A percentile compares a stretch with the other conserved stretches of the same genome.
These are phyloP conservation scores for Acholoe squamosa DNA, from an alignment of 2,888 invertebrate genomes.

Conservation along the genomic window DNA sequence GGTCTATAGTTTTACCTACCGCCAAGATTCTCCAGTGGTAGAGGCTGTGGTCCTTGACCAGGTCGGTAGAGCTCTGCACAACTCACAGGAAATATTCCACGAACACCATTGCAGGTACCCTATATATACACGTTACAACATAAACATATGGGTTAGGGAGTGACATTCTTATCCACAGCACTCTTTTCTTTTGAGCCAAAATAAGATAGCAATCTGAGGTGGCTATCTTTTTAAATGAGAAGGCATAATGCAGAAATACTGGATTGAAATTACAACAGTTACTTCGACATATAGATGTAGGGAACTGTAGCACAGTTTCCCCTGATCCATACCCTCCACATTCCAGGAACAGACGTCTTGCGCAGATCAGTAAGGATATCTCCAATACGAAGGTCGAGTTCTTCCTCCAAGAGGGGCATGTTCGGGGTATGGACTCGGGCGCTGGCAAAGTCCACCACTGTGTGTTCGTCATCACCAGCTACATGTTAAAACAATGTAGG, in stretches of 20 bases:
- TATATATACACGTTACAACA: neutral
- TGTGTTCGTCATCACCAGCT: neutral
- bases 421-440: conserved; percentile 57
- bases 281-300: too few relatives aligned
- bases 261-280: too few relatives aligned
- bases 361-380: conserved; percentile 22
- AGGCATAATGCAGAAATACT: too few relatives aligned
- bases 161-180: too few relatives aligned
- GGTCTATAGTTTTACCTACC: too few relatives aligned
- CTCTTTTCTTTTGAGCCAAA: too few relatives aligned
- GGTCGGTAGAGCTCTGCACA: conserved; percentile 40
- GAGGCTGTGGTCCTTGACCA: neutral
- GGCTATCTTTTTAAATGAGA: too few relatives aligned
- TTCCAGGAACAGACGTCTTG: neutral
- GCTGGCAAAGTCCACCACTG: neutral
- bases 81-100: conserved; percentile 33
- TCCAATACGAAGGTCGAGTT: conserved; percentile 47
- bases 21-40: neutral
- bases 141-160: too few relatives aligned
- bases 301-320: too few relatives aligned
- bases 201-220: too few relatives aligned
- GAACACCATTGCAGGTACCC: conserved; percentile 7
- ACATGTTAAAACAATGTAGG: neutral
- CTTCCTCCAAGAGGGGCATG: conserved; percentile 30
- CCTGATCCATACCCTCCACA: conserved; percentile 39